Evolutionary conservation across 1,140 invertebrate species (phyloP), one percentile per base, ranked within the genome.

Genomic region (Meloidogyne floridensis): DNA sequence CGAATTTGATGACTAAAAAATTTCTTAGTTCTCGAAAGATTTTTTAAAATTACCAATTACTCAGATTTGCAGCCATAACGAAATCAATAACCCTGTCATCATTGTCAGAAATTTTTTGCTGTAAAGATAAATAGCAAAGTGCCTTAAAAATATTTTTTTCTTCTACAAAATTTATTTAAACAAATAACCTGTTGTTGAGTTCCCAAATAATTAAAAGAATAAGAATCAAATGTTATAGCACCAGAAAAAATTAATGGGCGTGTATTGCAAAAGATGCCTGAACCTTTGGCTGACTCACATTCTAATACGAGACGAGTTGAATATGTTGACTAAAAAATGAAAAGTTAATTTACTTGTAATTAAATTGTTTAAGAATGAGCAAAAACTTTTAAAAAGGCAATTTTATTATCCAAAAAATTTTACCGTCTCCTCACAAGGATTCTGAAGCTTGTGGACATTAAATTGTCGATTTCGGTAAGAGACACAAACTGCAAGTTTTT

Each of bases 1-100:
- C 65, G 77, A 18, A 79, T 79, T 70, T 79, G 77, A 53, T 79
- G 77, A 47, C 75, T 76, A 69, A 11, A 76, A 11, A 43, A 56
- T 65, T 6, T 47, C 0, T 4, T 6, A 47, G 7, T 47, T 47
- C 6, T 47, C 42, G 3, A 32, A 76, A 76, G 0, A n/a, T 51
- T 7, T 76, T 56, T 15, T n/a, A 20, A 13, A 75, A 51, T 59
- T 32, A 76, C 75, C 77, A 79, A 70, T 79, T 79, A 8, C 65
- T 71, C 18, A 79, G 32, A 13, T 69, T 79, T 43, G 77, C 51
- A 2, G 77, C 77, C 32, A 43, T 71, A 43, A 79, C 65, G 43
- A 42, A 18, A 9, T 51, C 65, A 18, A 71, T 70, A 53, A 13
- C 13, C 5, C 47, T 20, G 9, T 72, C 65, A n/a, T 79, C 59